Evolutionary conservation across 1,140 invertebrate genomes (phyloP), one percentile per base, ranked within the genome.

Genomic region (Samia ricini): DNA sequence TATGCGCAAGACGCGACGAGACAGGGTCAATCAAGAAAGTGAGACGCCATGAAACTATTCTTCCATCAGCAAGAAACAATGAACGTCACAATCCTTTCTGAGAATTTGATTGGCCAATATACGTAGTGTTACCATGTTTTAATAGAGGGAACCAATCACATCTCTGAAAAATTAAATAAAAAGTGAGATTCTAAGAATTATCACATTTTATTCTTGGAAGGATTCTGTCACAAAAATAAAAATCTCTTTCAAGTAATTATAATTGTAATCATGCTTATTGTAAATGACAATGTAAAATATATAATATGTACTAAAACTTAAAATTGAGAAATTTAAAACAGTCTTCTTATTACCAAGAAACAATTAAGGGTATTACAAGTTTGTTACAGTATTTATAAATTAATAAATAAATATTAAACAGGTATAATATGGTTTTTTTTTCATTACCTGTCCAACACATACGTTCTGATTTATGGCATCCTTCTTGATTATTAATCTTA

Each of bases 1-100:
- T 65, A 60, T 60, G 56, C 65, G 23, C 55, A 63, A 50, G 36
- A 56, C 48, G 36, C 29, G 58, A 58, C 20, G 36, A 50, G 21
- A 24, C 42, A 23, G 57, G 48, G 56, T 36, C 56, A 49, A 49
- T 57, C 56, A 57, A 33, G 33, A 18, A 20, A 55, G 56, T 54
- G 56, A 64, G 58, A 58, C 23, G 61, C 57, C 52, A 55, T 57
- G n/a, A 36, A 57, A 57, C 33, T 57, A 20, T 29, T 56, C 36
- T 33, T 57, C n/a, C 56, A 57, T 20, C 4, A 18, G 24, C 50
- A 52, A 20, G 19, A 52, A 20, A 12, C 52, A 24, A 23, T 15
- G 20, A 55, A 55, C 22, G 52, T n/a, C 22, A 55, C 22, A n/a
- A 55, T 24, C 24, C n/a, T 4, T 23, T n/a, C 21, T 55, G 10